Evolutionary conservation across 1,140 invertebrate genomes (phyloP).

Genomic region (Drosophila tristis): DNA sequence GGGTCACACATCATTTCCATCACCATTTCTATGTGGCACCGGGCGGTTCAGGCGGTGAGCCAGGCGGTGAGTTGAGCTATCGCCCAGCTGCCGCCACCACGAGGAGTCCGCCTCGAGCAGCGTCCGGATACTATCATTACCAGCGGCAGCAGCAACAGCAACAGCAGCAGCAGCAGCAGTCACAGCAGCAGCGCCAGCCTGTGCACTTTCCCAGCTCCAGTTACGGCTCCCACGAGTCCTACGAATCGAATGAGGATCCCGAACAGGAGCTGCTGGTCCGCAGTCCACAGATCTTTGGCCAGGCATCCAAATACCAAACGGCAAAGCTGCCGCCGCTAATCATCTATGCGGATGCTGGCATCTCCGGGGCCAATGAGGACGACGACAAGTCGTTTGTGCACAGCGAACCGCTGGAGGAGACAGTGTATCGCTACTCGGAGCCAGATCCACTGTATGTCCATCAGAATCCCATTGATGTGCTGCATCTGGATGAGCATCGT

Average conservation of each 20-base stretch:
- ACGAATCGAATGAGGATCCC: constrained; percentile 46
- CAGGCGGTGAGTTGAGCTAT: constrained; percentile 31
- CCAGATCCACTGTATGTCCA: constrained; percentile 83
- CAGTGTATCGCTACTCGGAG: constrained; percentile 79
- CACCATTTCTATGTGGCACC: constrained; percentile 84
- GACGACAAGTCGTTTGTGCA: constrained; percentile 69
- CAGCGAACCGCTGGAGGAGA: constrained; percentile 73
- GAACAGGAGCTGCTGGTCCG: constrained; percentile 42
- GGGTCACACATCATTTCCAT: constrained; percentile 82
- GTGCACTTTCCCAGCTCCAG: constrained; percentile 54
- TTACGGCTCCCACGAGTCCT: constrained; percentile 36
- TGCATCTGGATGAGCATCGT: constrained; percentile 42
- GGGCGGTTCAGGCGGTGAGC: neutral
- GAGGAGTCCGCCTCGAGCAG: constrained; percentile 1
- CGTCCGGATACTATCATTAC: constrained; percentile 1
- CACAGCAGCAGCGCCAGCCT: constrained; percentile 5
- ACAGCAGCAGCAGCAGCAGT: neutral
- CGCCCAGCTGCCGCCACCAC: constrained; percentile 10
- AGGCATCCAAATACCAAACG: constrained; percentile 40
- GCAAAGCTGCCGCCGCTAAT: constrained; percentile 63
- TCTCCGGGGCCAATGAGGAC: constrained; percentile 39
- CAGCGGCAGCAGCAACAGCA: neutral
- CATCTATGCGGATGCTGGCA: constrained; percentile 58
- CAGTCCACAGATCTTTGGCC: constrained; percentile 53
- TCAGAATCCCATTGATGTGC: constrained; percentile 55